Base-by-base conservation (phyloP, 2,113 vertebrate species). In the Arenaria interpres region DNA sequence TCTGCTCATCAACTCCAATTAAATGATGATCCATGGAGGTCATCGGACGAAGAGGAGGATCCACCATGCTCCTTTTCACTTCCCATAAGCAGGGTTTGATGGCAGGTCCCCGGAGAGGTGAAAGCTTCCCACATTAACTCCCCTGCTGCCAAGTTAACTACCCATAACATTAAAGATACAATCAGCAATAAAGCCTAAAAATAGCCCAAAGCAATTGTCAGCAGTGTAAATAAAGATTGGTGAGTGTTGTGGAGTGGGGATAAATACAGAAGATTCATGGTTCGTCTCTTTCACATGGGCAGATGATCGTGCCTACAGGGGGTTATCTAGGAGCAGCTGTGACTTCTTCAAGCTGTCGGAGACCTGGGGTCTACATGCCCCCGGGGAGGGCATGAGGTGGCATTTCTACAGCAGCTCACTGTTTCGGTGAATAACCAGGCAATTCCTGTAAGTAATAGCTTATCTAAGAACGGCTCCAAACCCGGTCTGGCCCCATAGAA, bases 111-210 rank as follows among this genome's bases (percentile, higher is more conserved):
- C 0, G 0, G 59, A 80, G 88, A 93, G 83, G 39, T 74, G 83
- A 82, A 51, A 79, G 73, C 76, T 79, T 88, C 77, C 60, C 9
- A 5, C 83, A 64, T 81, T 83, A 57, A 79, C 90, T 95, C 88
- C 93, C 93, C 67, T n/a, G 69, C 94, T 90, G 71, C 96, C 78
- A 35, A 92, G 96, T 96, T 97, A 96, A 96, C 97, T 96, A 89
- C 84, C 96, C 93, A 83, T 84, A 96, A 88, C 95, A 81, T 81
- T 88, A 87, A 83, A 78, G 86, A 88, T 87, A 95, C 86, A 73
- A 96, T 96, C 96, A 89, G 94, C 91, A 93, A 33, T 76, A 96
- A 95, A 88, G 89, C 37, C 93, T 95, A 89, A 92, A 96, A 96
- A 96, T 92, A 97, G 91, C 97, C 90, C 77, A 63, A 89, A 91